phyloP scores from a whole-genome alignment of 2,113 vertebrate species.

The Geococcyx californianus region DNA sequence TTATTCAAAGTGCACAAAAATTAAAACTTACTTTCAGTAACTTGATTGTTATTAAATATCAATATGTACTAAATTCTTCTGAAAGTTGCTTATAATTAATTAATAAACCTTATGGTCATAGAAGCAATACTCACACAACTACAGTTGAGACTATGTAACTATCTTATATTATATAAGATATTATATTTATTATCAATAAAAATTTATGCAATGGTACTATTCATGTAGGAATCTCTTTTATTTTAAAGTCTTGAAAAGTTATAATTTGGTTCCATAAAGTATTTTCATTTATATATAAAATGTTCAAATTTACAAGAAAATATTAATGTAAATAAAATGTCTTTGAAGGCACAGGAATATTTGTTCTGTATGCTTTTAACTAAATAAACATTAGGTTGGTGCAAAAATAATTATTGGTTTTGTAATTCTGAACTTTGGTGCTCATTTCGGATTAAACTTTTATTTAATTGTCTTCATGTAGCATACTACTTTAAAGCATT shows the following conservation, averaged over 20 bases:
- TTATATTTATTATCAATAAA: background rate
- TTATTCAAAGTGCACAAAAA: background rate
- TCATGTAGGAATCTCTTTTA: background rate
- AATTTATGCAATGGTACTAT: background rate
- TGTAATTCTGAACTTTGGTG: too few species aligned
- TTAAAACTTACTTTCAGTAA: background rate
- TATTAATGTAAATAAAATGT: background rate
- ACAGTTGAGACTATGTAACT: background rate
- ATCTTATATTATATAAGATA: background rate
- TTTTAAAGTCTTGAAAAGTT: background rate
- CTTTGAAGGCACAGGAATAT: background rate
- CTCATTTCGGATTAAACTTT: too few species aligned
- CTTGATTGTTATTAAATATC: background rate
- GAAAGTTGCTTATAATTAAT: background rate
- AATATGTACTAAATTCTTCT: background rate
- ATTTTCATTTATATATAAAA: background rate
- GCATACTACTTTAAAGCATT: too few species aligned
- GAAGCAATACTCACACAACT: background rate
- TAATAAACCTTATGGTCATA: background rate
- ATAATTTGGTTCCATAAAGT: background rate
- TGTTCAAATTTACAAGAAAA: background rate
- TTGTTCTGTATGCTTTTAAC: background rate
- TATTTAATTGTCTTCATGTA: too few species aligned
- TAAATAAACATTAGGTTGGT: background rate
- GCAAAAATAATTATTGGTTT: too few species aligned